A percentile compares a stretch with the other conserved stretches of the same genome.
Evolutionary conservation across 2,888 invertebrate genomes (phyloP).

Genomic region (Electrophaes corylata): DNA sequence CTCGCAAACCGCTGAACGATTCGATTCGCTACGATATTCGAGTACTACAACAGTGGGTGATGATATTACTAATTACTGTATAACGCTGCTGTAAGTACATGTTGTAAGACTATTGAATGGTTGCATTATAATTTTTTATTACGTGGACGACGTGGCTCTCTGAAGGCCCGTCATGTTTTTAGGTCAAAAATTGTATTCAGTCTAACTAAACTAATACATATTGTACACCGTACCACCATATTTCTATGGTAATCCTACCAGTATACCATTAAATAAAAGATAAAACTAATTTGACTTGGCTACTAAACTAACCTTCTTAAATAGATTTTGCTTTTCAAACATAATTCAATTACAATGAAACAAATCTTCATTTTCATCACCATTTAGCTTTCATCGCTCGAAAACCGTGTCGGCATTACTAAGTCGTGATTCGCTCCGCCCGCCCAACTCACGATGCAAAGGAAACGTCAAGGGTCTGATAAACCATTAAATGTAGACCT

Average conservation of each 20-base stretch:
- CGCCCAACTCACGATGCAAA: conserved; percentile 39
- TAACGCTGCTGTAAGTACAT: neutral
- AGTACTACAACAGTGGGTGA: conserved; percentile 6
- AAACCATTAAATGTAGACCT: conserved; percentile 37
- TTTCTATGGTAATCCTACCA: too few species aligned
- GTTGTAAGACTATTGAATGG: neutral
- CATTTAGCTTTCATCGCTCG: conserved; percentile 37
- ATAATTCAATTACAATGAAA: conserved; percentile 1
- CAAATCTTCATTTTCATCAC: conserved; percentile 10
- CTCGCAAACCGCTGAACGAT: conserved; percentile 24
- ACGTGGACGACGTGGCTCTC: too few species aligned
- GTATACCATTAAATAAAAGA: too few species aligned
- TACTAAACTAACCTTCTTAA: too few species aligned
- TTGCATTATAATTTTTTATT: neutral
- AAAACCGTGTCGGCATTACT: conserved; percentile 44
- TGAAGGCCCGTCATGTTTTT: too few species aligned
- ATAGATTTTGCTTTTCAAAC: neutral
- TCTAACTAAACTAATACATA: too few species aligned
- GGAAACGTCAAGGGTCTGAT: conserved; percentile 30
- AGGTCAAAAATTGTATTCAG: too few species aligned
- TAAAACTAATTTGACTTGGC: too few species aligned
- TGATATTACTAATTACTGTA: too few species aligned
- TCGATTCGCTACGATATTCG: conserved; percentile 27
- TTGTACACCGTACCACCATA: too few species aligned
- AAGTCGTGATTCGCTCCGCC: conserved; percentile 53